These are phyloP conservation scores for Cheilosia vernalis DNA, from an alignment of 2,888 invertebrate genomes.

Conservation along the genomic window DNA sequence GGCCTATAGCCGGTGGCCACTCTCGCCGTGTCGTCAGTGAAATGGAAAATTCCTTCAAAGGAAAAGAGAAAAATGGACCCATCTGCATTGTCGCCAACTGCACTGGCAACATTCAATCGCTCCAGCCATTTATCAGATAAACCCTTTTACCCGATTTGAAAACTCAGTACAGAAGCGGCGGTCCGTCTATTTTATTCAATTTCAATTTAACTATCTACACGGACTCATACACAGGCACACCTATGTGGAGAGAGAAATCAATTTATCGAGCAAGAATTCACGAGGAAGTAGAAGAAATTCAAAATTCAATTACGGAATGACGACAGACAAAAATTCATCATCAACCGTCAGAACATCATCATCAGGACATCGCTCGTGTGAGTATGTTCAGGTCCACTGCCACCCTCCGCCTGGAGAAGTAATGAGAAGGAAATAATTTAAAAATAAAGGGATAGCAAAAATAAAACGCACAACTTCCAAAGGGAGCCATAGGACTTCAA, in stretches of 20 bases:
- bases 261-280: constrained; percentile 38
- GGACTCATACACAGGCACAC: constrained; percentile 4
- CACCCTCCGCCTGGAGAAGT: constrained; percentile 7
- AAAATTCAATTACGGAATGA: constrained; percentile 62
- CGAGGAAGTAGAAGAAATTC: constrained; percentile 15
- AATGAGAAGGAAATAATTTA: constrained; percentile 48
- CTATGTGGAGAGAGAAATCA: constrained; percentile 40
- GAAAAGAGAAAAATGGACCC: background rate
- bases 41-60: constrained; percentile 22
- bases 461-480: constrained; percentile 16
- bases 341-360: constrained; percentile 61
- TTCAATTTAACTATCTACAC: constrained; percentile 39
- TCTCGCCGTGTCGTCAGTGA: constrained; percentile 8
- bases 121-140: constrained; percentile 49
- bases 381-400: background rate
- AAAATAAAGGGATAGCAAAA: constrained; percentile 12
- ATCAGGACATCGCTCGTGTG: constrained; percentile 2
- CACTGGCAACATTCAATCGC: constrained; percentile 25
- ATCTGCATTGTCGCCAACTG: constrained; percentile 2
- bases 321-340: constrained; percentile 55
- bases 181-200: constrained; percentile 40
- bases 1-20: constrained; percentile 30
- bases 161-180: too few relatives aligned
- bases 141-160: constrained; percentile 28
- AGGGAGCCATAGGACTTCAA: constrained; percentile 1